Evolutionary conservation across 1,140 invertebrate genomes (phyloP).

Genomic region (Monomorium pharaonis): DNA sequence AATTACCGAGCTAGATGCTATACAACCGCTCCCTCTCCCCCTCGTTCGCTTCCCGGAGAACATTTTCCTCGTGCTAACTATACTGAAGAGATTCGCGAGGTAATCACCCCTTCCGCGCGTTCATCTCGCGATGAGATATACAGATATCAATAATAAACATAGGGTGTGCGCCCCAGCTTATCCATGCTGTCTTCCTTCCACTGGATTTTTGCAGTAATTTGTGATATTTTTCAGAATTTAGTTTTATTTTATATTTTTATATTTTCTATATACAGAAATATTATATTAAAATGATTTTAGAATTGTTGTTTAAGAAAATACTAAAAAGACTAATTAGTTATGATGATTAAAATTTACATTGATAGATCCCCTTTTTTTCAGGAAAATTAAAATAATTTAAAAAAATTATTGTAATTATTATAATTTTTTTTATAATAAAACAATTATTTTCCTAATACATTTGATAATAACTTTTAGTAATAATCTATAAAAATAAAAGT

Average conservation of each 20-base stretch:
- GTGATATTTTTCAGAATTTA: neutral
- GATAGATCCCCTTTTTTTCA: neutral
- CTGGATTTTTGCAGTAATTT: neutral
- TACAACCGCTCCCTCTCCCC: neutral
- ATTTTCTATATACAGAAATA: neutral
- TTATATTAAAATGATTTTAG: neutral
- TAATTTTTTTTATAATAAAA: neutral
- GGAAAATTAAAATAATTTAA: neutral
- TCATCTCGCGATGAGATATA: constrained; percentile 27
- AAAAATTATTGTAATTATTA: neutral
- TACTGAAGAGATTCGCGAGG: constrained; percentile 25
- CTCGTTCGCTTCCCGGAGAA: neutral
- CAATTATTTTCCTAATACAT: too few relatives aligned
- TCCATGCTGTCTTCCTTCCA: neutral
- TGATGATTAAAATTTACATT: neutral
- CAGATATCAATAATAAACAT: constrained; percentile 51
- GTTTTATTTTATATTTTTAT: neutral
- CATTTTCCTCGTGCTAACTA: constrained; percentile 48
- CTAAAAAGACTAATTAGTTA: neutral
- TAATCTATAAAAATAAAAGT: neutral
- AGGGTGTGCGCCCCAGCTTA: neutral
- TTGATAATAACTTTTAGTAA: too few relatives aligned
- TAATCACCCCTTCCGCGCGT: constrained; percentile 41
- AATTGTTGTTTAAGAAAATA: neutral
- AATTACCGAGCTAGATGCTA: constrained; percentile 60